A percentile compares a stretch with the other conserved stretches of the same genome.
Conservation (phyloP, 2,113 vertebrate species). For the Empidonax alnorum region DNA sequence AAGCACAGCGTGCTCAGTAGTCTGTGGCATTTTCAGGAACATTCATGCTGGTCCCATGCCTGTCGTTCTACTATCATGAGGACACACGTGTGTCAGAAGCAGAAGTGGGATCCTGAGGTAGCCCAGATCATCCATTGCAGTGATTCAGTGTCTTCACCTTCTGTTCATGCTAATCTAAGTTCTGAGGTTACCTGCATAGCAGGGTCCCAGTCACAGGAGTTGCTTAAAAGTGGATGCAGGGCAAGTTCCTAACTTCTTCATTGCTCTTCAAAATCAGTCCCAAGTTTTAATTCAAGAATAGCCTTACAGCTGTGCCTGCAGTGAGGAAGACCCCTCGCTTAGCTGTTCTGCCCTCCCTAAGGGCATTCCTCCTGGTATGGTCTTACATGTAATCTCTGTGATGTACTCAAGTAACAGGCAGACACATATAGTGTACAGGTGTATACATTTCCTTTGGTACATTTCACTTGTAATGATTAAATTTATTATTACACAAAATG, state of each 20-base stretch:
- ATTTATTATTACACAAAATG: neutral
- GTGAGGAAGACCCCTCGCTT: neutral
- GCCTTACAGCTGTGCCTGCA: neutral
- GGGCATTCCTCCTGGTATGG: neutral
- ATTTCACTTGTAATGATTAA: conserved; percentile 29
- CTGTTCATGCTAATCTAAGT: rapidly evolving
- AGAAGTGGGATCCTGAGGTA: neutral
- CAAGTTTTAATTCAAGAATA: neutral
- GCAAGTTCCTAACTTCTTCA: neutral
- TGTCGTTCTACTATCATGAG: neutral
- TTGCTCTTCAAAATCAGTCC: neutral
- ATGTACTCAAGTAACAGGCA: neutral
- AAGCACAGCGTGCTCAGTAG: neutral
- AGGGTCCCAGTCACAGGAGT: neutral
- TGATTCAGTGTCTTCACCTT: neutral
- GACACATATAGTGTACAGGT: neutral
- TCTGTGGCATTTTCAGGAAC: neutral
- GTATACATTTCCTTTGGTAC: neutral
- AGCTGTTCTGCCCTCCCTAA: neutral
- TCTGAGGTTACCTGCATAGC: neutral
- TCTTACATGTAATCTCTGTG: neutral
- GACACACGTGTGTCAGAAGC: neutral
- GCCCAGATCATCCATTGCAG: neutral
- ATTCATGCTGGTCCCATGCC: neutral
- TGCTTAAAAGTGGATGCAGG: neutral